These are phyloP conservation scores for Volucella bombylans DNA, from an alignment of 2,888 invertebrate genomes.

Conservation along the genomic window DNA sequence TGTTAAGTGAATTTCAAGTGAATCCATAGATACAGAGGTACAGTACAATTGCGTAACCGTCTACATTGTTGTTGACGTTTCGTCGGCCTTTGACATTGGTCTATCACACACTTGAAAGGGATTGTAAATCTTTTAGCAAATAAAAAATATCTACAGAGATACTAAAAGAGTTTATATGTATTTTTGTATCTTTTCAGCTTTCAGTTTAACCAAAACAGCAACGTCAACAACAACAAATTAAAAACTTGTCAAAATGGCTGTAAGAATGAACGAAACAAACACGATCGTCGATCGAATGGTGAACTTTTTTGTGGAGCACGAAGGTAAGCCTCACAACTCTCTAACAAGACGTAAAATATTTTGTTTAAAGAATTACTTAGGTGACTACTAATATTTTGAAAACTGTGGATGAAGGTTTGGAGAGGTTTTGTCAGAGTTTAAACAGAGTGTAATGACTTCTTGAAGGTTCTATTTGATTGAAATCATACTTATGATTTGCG, in stretches of 20 bases:
- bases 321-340: conserved; percentile 78
- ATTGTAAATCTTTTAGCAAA: conserved; percentile 27
- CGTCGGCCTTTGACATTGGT: conserved; percentile 34
- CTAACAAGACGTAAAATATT: neutral
- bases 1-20: conserved; percentile 13
- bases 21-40: neutral
- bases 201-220: conserved; percentile 31
- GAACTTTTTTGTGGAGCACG: conserved; percentile 82
- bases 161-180: conserved; percentile 1
- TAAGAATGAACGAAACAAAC: conserved; percentile 80
- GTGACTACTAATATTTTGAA: neutral
- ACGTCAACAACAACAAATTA: conserved; percentile 1
- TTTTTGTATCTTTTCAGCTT: conserved; percentile 46
- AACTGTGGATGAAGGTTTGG: neutral
- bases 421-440: too few relatives aligned
- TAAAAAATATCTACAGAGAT: neutral
- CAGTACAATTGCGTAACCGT: conserved; percentile 27
- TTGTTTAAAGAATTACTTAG: conserved; percentile 2
- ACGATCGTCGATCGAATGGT: conserved; percentile 82
- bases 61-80: conserved; percentile 14
- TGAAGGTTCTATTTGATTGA: too few relatives aligned
- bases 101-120: conserved; percentile 31
- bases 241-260: conserved; percentile 77
- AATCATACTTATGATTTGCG: too few relatives aligned
- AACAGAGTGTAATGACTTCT: too few relatives aligned